Conservation (phyloP, 2,888 invertebrate genomes). For the Lysandra bellargus region DNA sequence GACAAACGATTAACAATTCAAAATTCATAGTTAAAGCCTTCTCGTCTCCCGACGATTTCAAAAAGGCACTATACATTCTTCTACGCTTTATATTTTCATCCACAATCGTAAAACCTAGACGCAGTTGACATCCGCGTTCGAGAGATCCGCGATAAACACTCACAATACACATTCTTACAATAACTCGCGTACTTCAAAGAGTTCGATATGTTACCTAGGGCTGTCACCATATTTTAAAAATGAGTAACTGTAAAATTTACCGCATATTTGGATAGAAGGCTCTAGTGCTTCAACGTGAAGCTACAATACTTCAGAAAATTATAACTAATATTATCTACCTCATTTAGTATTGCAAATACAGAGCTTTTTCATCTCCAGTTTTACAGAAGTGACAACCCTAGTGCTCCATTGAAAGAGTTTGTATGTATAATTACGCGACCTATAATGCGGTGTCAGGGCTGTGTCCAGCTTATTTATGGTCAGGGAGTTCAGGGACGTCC, state of each 20-base stretch:
- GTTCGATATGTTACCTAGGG: neutral
- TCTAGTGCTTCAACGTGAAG: neutral
- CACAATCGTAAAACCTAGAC: slow-evolving; percentile 24
- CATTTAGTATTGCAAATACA: neutral
- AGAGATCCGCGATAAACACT: slow-evolving; percentile 16
- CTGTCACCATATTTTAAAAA: neutral
- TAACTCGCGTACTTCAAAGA: slow-evolving; percentile 60
- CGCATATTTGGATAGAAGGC: neutral
- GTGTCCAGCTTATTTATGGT: slow-evolving; percentile 61
- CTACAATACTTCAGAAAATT: neutral
- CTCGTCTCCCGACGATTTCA: no score
- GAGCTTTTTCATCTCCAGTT: neutral
- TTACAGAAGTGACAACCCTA: neutral
- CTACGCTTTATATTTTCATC: slow-evolving; percentile 13
- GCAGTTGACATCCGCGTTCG: slow-evolving; percentile 13
- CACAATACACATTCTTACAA: slow-evolving; percentile 37
- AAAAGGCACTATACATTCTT: slow-evolving; percentile 2
- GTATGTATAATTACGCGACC: slow-evolving; percentile 71
- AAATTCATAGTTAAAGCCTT: no score
- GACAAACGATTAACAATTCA: no score
- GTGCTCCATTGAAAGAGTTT: slow-evolving; percentile 33
- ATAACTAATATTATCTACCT: neutral
- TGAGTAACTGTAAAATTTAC: neutral
- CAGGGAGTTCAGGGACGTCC: slow-evolving; percentile 47
- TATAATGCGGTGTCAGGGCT: slow-evolving; percentile 59